Conservation (phyloP, 2,113 vertebrate genomes). For the Ardeotis arabs region DNA sequence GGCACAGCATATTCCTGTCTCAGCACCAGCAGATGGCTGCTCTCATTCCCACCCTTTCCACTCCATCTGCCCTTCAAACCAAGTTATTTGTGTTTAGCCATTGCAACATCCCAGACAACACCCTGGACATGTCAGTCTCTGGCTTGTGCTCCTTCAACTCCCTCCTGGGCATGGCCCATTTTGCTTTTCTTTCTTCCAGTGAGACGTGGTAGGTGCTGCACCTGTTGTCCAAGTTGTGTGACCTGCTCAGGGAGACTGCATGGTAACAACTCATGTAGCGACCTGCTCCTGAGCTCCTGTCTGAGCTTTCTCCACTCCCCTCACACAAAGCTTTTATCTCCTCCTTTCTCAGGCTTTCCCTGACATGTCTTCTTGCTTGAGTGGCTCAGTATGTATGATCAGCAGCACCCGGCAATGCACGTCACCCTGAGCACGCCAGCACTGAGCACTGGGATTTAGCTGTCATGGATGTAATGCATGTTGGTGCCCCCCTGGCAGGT, state of each 20-base stretch:
- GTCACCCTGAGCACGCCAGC: not conserved
- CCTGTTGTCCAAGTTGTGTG: not conserved
- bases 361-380: not conserved
- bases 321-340: not conserved
- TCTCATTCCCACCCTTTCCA: not conserved
- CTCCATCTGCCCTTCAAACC: not conserved
- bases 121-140: not conserved
- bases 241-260: accelerated
- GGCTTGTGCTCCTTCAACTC: not conserved
- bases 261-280: not conserved
- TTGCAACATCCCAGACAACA: not conserved
- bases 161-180: not conserved
- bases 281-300: not conserved
- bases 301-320: not conserved
- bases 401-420: accelerated
- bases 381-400: not conserved
- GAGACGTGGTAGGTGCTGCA: accelerated
- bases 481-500: not conserved
- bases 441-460: not conserved
- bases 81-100: not conserved
- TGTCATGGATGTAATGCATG: not conserved
- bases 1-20: not conserved
- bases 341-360: not conserved
- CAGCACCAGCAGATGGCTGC: not conserved
- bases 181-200: not conserved